phyloP scores from a whole-genome alignment of 2,113 vertebrate genomes.

The Cacatua alba region DNA sequence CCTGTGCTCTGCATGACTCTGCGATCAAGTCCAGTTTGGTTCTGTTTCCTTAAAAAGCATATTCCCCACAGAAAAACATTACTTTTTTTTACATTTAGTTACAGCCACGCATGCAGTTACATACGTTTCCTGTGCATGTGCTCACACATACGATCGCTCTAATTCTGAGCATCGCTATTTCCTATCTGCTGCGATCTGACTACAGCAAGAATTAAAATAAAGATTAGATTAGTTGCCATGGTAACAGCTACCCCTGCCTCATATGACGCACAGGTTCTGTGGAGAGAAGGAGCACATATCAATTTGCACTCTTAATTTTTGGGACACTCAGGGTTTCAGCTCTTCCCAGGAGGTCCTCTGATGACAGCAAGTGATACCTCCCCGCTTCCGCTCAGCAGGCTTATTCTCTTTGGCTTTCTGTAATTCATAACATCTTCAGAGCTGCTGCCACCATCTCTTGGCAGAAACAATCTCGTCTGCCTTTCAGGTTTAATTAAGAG shows the following conservation, averaged over 20 bases:
- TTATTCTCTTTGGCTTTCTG: not conserved
- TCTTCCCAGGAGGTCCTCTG: slow-evolving; percentile 42
- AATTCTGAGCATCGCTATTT: not conserved
- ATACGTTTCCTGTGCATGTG: not conserved
- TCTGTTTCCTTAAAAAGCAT: not conserved
- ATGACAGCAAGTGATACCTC: slow-evolving; percentile 37
- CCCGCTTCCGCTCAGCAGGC: not conserved
- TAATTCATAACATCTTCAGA: not conserved
- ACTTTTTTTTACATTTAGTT: not conserved
- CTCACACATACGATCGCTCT: not conserved
- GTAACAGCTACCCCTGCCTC: slow-evolving; percentile 58
- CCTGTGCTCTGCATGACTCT: not conserved
- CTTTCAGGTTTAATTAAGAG: not conserved
- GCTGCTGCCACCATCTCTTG: not conserved
- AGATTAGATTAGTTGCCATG: slow-evolving; percentile 50
- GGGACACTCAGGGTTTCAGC: slow-evolving; percentile 43
- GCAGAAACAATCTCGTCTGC: not conserved
- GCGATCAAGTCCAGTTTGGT: not conserved
- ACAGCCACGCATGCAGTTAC: not conserved
- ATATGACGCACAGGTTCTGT: slow-evolving; percentile 48
- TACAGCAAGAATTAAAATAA: slow-evolving; percentile 64
- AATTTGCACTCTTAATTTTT: slow-evolving; percentile 60
- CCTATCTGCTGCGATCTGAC: slow-evolving; percentile 37
- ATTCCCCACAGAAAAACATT: not conserved
- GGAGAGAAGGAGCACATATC: slow-evolving; percentile 43